These are phyloP conservation scores for Lethenteron camtschaticum DNA, from an alignment of 2,113 vertebrate genomes.

Conservation along the genomic window DNA sequence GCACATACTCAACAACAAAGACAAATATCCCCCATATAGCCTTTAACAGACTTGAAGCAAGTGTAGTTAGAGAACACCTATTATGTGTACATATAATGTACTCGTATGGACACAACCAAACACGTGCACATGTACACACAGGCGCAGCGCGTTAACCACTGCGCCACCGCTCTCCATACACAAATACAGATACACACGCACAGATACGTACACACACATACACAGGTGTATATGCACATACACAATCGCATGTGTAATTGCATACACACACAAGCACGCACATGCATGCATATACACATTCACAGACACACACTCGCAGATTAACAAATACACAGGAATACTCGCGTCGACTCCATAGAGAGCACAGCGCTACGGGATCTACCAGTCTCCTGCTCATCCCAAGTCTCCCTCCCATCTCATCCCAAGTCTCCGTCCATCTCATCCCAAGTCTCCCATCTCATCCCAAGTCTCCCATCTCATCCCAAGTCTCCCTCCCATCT, in stretches of 20 bases:
- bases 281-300: neutral
- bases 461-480: too few species aligned
- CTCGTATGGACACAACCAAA: neutral
- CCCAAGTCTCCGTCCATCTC: too few species aligned
- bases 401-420: too few species aligned
- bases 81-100: neutral
- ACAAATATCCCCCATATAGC: too few species aligned
- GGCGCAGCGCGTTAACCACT: neutral
- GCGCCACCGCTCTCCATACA: neutral
- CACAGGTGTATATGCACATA: neutral
- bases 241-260: neutral
- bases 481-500: too few species aligned
- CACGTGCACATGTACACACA: neutral
- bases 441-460: too few species aligned
- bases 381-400: too few species aligned
- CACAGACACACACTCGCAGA: neutral
- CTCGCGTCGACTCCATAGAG: too few species aligned
- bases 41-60: too few species aligned
- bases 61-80: too few species aligned
- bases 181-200: neutral
- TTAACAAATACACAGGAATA: neutral
- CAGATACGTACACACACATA: neutral
- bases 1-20: too few species aligned
- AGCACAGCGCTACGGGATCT: too few species aligned
- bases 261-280: neutral